Base-by-base conservation (phyloP, 2,797 vertebrate genomes). In the Sebastes steindachneri region DNA sequence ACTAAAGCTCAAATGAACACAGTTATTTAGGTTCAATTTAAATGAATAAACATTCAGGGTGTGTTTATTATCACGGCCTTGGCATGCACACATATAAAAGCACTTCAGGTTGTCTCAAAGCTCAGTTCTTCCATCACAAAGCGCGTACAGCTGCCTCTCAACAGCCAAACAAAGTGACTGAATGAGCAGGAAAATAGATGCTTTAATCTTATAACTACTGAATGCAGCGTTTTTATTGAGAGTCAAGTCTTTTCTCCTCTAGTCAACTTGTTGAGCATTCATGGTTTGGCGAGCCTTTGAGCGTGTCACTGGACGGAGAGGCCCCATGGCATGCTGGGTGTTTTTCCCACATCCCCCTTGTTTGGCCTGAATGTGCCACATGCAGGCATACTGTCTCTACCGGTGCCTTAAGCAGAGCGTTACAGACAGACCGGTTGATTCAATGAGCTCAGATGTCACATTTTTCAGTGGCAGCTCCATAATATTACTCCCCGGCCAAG, bases 341-440 rank as follows among this genome's bases (percentile, higher is more conserved):
- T 74, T 88, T 86, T 89, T 85, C 90, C 86, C 92, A 87, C 92
- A 83, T 86, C 85, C 88, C 80, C 79, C 88, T 89, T 79, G 77
- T 90, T 86, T 60, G 77, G 25, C 83, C 81, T 93, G 89, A 94
- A 93, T 92, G 60, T 66, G 83, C 91, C 92, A 92, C 91, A 93
- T 88, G 88, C 91, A 80, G 91, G 86, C 89, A 62, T 80, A 75
- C 76, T 79, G 86, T 92, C 89, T 86, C 82, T 48, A 41, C 72
- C 26, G 55, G 57, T 72, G 82, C 77, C 76, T 77, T 19, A 62
- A 77, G 72, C 67, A n/a, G 54, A 67, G 58, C 29, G 62, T 31
- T 28, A 26, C 59, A 76, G 86, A 83, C 82, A 58, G 62, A 58
- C 59, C 73, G 11, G 54, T 55, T 71, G 64, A 85, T 84, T 89